Base-by-base conservation (phyloP, 2,888 invertebrate genomes). In the Dascillus cervinus region DNA sequence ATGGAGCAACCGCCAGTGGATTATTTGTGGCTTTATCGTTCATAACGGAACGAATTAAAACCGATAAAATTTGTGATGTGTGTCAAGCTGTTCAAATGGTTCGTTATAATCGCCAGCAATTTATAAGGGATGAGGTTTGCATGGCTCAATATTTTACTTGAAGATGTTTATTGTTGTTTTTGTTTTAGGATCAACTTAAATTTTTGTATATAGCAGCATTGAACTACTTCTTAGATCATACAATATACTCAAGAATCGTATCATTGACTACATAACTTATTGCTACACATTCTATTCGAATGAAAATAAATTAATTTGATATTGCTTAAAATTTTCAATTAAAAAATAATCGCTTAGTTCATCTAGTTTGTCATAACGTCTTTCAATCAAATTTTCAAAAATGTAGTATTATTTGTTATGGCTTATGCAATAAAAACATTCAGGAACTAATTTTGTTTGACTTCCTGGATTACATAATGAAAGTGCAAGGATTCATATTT, bases 51-150 rank as follows among this genome's bases (percentile, higher is more conserved):
- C 64, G 67, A 50, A 69, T 72, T 49, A 62, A 66, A 32, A 44
- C 65, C 4, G 70, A 71, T 47, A 66, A 67, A 19, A 58, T 63
- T 32, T 68, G 69, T 37, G 71, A 72, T 39, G 66, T 70, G 10
- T 67, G 65, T 33, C 56, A 65, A 31, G 67, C 68, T 2, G 65
- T 69, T 5, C 52, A 66, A 26, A 60, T 53, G 9, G 53, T 71
- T n/a, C 53, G 69, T 30, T 59, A 60, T 36, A 67, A 62, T 20
- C 56, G 69, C 26, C 55, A 57, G 17, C 57, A 66, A 34, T 68
- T 68, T 41, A 49, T 66, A 6, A 47, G 44, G 14, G 45, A 57
- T 6, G 22, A 55, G 46, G 66, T 8, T 9, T 25, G 3, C 8
- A 6, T 3, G 5, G 4, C 17, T 8, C 8, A 17, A 17, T 8